Conservation (phyloP, 2,797 vertebrate species). For the Paratrypauchen microcephalus region DNA sequence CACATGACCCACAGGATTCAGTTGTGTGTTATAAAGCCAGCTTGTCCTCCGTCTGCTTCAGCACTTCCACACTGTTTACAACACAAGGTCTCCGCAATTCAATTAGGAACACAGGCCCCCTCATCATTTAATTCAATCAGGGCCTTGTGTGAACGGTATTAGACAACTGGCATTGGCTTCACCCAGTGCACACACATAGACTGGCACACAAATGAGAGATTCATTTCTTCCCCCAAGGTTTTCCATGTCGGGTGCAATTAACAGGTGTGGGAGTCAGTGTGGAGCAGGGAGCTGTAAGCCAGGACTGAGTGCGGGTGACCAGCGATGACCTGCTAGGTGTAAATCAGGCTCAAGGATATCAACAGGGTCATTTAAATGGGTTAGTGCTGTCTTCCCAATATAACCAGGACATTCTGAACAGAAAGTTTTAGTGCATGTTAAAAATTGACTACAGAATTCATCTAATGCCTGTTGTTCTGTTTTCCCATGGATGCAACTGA, state of each 20-base stretch:
- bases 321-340: slow-evolving; percentile 46
- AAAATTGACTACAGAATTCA: not conserved
- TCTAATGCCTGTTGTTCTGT: not conserved
- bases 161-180: slow-evolving; percentile 76
- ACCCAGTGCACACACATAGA: slow-evolving; percentile 52
- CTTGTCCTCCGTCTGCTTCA: slow-evolving; percentile 17
- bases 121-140: slow-evolving; percentile 80
- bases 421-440: slow-evolving; percentile 1
- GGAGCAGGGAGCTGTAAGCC: slow-evolving; percentile 42
- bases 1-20: slow-evolving; percentile 43
- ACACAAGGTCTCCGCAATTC: slow-evolving; percentile 75
- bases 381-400: slow-evolving; percentile 9
- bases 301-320: slow-evolving; percentile 42
- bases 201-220: slow-evolving; percentile 72
- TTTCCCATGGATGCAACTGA: not conserved
- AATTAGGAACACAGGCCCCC: slow-evolving; percentile 74
- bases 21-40: slow-evolving; percentile 41
- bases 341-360: slow-evolving; percentile 50
- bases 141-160: slow-evolving; percentile 80
- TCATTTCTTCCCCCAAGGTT: slow-evolving; percentile 71
- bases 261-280: slow-evolving; percentile 57
- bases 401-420: slow-evolving; percentile 5
- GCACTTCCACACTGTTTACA: slow-evolving; percentile 64
- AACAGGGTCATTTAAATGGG: slow-evolving; percentile 25
- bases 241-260: slow-evolving; percentile 71